These are phyloP conservation scores for Cephus cinctus DNA, from an alignment of 1,140 invertebrate genomes.

Conservation along the genomic window DNA sequence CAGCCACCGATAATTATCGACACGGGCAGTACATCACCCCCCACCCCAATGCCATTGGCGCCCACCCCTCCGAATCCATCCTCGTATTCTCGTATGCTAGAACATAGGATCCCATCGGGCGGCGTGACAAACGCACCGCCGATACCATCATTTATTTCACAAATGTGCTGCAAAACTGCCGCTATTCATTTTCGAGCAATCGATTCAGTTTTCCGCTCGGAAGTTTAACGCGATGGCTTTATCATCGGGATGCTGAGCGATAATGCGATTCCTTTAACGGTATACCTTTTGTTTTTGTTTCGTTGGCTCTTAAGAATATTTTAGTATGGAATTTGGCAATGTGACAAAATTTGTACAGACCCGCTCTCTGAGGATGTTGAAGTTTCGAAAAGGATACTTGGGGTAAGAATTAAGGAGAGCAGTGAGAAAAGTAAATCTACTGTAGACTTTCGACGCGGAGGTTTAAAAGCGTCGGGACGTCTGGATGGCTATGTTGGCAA, in stretches of 20 bases:
- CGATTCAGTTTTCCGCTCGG: slow-evolving; percentile 52
- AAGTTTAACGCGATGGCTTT: no score
- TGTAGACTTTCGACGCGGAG: background rate
- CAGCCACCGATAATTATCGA: slow-evolving; percentile 59
- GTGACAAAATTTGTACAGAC: no score
- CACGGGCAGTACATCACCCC: slow-evolving; percentile 54
- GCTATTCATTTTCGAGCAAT: slow-evolving; percentile 57
- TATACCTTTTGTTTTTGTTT: no score
- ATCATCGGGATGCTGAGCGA: slow-evolving; percentile 14
- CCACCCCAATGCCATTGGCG: slow-evolving; percentile 30
- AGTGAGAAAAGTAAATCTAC: slow-evolving; percentile 2
- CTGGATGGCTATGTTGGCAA: slow-evolving; percentile 10
- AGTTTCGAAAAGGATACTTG: no score
- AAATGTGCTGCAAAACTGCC: slow-evolving; percentile 57
- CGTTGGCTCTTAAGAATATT: no score
- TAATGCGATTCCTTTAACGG: slow-evolving; percentile 21
- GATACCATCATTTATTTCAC: slow-evolving; percentile 58
- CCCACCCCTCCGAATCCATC: slow-evolving; percentile 24
- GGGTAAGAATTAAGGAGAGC: no score
- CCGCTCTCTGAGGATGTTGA: no score
- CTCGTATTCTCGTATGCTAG: slow-evolving; percentile 15
- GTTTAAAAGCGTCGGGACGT: slow-evolving; percentile 9
- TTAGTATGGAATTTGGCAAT: no score
- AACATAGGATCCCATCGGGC: slow-evolving; percentile 31
- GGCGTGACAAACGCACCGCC: slow-evolving; percentile 54